Percentiles rank a stretch among this genome's conserved stretches.
Conservation (phyloP, 2,888 invertebrate species). For the Seladonia tumulorum region DNA sequence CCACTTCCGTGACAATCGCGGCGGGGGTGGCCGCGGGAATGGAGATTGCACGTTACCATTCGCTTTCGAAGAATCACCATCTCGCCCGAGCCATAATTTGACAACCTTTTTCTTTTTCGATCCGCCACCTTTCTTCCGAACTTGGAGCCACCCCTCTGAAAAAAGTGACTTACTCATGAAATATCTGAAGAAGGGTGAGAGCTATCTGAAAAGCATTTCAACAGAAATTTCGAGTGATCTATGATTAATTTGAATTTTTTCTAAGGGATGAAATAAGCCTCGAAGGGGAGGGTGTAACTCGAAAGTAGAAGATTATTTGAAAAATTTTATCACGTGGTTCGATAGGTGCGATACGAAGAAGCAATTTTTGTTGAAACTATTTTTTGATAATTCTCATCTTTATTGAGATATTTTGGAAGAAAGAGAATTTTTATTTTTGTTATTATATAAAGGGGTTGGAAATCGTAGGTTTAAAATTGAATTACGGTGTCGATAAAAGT, state of each 20-base stretch:
- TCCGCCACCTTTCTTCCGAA: not conserved
- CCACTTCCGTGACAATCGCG: not conserved
- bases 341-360: no score
- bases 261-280: not conserved
- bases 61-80: slow-evolving; percentile 6
- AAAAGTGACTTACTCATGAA: not conserved
- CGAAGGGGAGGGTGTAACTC: not conserved
- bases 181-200: not conserved
- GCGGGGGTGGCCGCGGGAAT: not conserved
- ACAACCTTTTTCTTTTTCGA: not conserved
- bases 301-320: not conserved
- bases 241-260: not conserved
- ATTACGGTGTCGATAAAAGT: not conserved
- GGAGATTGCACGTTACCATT: not conserved
- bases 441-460: no score
- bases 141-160: not conserved
- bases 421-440: no score
- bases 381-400: no score
- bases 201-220: not conserved
- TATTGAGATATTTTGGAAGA: no score
- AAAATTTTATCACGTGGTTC: not conserved
- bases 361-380: no score
- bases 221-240: not conserved
- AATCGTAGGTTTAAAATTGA: not conserved
- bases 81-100: not conserved